Conservation (phyloP, 2,797 vertebrate species). For the Sebastes aleutianus region DNA sequence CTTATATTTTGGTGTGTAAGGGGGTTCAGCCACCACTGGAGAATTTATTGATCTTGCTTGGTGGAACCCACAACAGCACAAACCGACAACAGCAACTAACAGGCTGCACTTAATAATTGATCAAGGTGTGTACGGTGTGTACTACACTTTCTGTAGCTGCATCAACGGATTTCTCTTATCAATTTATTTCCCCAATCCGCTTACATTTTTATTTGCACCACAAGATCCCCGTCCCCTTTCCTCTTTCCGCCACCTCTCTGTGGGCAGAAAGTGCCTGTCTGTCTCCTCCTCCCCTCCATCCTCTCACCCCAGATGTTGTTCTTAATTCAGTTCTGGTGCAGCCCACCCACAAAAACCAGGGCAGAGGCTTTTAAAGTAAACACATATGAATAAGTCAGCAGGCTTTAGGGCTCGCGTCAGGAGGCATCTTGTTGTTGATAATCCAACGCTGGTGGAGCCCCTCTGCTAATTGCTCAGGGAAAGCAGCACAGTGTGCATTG, state of each 20-base stretch:
- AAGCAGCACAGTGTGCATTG: constrained; percentile 75
- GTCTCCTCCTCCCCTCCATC: not conserved
- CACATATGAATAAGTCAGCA: constrained; percentile 83
- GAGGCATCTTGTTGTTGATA: constrained; percentile 83
- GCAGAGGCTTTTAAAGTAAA: constrained; percentile 76
- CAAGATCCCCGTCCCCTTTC: not conserved
- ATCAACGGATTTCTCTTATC: not conserved
- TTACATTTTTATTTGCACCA: not conserved
- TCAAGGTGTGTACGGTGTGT: constrained; percentile 16
- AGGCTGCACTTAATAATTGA: constrained; percentile 27
- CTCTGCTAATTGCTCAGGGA: constrained; percentile 82
- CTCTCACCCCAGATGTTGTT: constrained; percentile 60
- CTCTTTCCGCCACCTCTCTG: constrained; percentile 22
- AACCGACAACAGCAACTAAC: constrained; percentile 28
- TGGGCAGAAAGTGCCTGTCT: constrained; percentile 9
- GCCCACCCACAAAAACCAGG: constrained; percentile 68
- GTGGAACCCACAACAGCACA: constrained; percentile 21
- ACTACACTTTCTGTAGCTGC: not conserved
- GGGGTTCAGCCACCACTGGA: constrained; percentile 11
- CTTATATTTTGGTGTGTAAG: constrained; percentile 25
- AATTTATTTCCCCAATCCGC: not conserved
- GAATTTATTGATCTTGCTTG: constrained; percentile 31
- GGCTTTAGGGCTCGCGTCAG: constrained; percentile 78
- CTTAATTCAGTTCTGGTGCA: constrained; percentile 65
- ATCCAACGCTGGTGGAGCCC: constrained; percentile 74